Base-by-base conservation (phyloP, 1,140 invertebrate species). In the Bombus haemorrhoidalis region DNA sequence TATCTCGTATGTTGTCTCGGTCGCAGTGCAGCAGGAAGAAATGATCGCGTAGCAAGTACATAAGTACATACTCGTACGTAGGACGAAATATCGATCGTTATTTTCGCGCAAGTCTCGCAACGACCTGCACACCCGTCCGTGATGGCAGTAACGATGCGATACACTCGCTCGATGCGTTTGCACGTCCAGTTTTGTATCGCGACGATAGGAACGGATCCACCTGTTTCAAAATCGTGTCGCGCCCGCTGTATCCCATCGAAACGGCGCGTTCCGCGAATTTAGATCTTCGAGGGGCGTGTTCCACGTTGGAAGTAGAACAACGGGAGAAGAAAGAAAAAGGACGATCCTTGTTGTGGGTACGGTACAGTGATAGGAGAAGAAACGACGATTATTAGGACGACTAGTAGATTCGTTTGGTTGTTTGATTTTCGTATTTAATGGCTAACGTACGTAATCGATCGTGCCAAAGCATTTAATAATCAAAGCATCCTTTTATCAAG, bases 21-120 rank as follows among this genome's bases (percentile, higher is more conserved):
- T 66, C 1, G 15, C 6, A 5, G 2, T 18, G 64, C 5, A 32
- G 8, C 15, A 34, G n/a, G 15, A 34, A 2, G 32, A 22, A 37
- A 64, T 1, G 57, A 47, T 76, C 39, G 15, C 9, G 1, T 62
- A 18, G 15, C 15, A n/a, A n/a, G 28, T n/a, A n/a, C 25, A n/a
- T 3, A 62, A 12, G 64, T 32, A 66, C 32, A 32, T 32, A 47
- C 18, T 53, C 47, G 10, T 64, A 53, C 18, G 41, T 53, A 80
- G 53, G 41, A 72, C 32, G 25, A 85, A 80, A 85, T 85, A 80
- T 85, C 68, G 83, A 85, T 85, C 76, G 76, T 73, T 85, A 85
- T 47, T 85, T 85, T 80, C 83, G 83, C 83, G 83, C 83, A 85
- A 80, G 76, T 72, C 68, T 64, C 6, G 10, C 43, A 28, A 53